Evolutionary conservation across 2,888 invertebrate genomes (phyloP).

Genomic region (Malthinus seriepunctatus): DNA sequence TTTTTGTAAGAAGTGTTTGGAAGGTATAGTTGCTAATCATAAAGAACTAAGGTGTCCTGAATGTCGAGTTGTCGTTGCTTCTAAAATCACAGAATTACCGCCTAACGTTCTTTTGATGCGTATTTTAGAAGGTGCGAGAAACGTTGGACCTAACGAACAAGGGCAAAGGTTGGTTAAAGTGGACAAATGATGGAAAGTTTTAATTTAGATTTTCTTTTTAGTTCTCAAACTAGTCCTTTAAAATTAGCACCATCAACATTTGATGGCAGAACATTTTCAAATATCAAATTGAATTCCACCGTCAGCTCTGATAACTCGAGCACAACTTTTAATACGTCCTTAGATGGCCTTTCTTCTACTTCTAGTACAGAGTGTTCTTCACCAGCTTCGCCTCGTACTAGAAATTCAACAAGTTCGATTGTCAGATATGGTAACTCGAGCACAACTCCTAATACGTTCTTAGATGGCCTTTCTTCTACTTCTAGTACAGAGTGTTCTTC

Average conservation of each 20-base stretch:
- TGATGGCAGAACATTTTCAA: slow-evolving; percentile 60
- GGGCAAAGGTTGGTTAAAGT: slow-evolving; percentile 36
- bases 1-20: slow-evolving; percentile 90
- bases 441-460: too few relatives aligned
- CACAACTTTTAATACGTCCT: slow-evolving; percentile 71
- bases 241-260: slow-evolving; percentile 73
- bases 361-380: slow-evolving; percentile 76
- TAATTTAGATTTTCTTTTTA: slow-evolving; percentile 38
- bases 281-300: slow-evolving; percentile 72
- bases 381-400: slow-evolving; percentile 65
- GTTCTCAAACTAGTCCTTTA: slow-evolving; percentile 64
- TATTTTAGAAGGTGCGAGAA: slow-evolving; percentile 87
- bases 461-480: too few relatives aligned
- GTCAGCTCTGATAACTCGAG: slow-evolving; percentile 72
- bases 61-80: slow-evolving; percentile 83
- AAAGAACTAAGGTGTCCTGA: slow-evolving; percentile 92
- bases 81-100: slow-evolving; percentile 85
- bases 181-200: background rate
- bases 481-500: too few relatives aligned
- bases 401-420: slow-evolving; percentile 40
- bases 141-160: slow-evolving; percentile 62
- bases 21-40: slow-evolving; percentile 89
- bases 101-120: slow-evolving; percentile 93
- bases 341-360: slow-evolving; percentile 62
- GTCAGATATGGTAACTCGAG: too few relatives aligned